Evolutionary conservation across 2,113 vertebrate species (phyloP), one percentile per base, ranked within the genome.

Genomic region (Cephalopterus ornatus): DNA sequence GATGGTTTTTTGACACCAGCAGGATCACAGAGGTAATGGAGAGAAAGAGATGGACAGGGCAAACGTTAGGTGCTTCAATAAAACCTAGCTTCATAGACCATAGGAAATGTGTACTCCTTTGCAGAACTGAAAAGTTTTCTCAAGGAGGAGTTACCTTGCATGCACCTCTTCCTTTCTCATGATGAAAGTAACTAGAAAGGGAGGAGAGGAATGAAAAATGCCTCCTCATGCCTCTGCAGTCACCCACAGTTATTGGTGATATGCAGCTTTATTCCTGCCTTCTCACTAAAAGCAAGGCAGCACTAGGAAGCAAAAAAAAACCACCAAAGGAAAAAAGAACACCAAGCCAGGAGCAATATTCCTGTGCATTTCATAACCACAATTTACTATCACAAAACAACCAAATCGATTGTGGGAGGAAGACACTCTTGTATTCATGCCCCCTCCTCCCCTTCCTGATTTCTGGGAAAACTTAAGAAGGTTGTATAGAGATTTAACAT

Each of bases 371-470:
- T 75, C 68, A 68, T 41, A 72, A 47, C 23, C 7, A 39, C 7
- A 72, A 39, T 39, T 74, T 84, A 49, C 23, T 50, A 23, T 13
- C 33, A 89, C 18, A 67, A 66, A 84, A 77, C 30, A 73, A 58
- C 15, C 47, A 19, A 84, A 58, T 0, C 50, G 24, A 46, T 2
- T 39, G 14, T 23, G 10, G 35, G 53, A 84, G 22, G 28, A 80
- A 76, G 9, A 24, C 23, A 32, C 5, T 47, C 17, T 24, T 77
- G n/a, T 35, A 15, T 80, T 81, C 23, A 33, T 39, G 17, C 2
- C 6, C 6, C 35, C 5, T 12, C 7, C 9, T 27, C 5, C 8
- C 12, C 4, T 8, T 20, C 5, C 19, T 19, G 1, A 10, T 55
- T 84, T 85, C 41, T 58, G 20, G 22, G 5, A 71, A 87, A 20